Evolutionary conservation across 2,888 invertebrate genomes (phyloP).

Genomic region (Pandemis cinnamomeana): DNA sequence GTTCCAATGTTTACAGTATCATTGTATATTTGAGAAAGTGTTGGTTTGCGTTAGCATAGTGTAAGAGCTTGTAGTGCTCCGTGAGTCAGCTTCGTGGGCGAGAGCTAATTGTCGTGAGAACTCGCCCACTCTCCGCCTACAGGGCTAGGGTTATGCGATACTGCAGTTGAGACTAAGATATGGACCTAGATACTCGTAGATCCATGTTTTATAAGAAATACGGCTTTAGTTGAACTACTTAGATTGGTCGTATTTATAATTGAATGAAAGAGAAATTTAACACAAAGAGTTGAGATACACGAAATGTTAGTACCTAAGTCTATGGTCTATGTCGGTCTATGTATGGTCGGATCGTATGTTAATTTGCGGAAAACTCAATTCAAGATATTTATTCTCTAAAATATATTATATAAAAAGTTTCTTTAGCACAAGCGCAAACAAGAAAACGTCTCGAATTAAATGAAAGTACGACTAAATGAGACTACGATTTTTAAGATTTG

Average conservation of each 20-base stretch:
- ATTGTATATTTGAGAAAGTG: background rate
- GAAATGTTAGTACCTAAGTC: no score
- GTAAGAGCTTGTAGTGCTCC: conserved; percentile 6
- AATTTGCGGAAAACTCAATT: no score
- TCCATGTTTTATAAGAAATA: background rate
- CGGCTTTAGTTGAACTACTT: background rate
- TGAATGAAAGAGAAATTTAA: background rate
- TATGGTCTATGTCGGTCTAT: no score
- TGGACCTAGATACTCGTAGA: background rate
- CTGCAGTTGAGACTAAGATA: background rate
- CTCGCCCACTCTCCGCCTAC: conserved; percentile 51
- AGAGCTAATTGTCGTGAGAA: conserved; percentile 80
- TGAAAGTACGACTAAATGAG: no score
- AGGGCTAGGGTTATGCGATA: conserved; percentile 16
- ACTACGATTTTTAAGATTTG: background rate
- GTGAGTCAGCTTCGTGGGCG: conserved; percentile 44
- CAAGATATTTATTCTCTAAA: no score
- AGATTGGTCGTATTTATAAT: background rate
- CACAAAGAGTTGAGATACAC: no score
- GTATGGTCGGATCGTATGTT: no score
- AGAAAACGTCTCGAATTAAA: no score
- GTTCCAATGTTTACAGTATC: background rate
- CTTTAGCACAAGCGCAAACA: no score
- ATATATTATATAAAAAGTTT: no score
- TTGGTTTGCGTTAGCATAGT: background rate